Evolutionary conservation across 2,888 invertebrate species (phyloP), one percentile per base, ranked within the genome.

Genomic region (Pasiphila rectangulata): DNA sequence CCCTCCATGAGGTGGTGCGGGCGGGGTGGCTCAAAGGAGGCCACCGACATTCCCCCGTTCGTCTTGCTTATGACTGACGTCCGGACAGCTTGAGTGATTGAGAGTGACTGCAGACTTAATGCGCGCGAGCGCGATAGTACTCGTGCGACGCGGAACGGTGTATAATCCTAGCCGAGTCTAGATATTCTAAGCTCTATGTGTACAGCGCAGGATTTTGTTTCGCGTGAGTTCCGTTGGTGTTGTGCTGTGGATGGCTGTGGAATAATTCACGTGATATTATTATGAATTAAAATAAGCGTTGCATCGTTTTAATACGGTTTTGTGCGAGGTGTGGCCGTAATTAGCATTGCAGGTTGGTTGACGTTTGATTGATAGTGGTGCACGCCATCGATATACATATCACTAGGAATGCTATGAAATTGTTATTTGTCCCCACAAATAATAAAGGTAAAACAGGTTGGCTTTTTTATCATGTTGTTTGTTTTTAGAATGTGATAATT

Each of bases 61-160:
- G 85, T 84, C 85, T 86, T 86, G 84, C 85, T 86, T 87, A 87
- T 88, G 88, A 88, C 75, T 85, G 86, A 87, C 85, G 80, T 81
- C 79, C 69, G 81, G 86, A 86, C 86, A 86, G 84, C 75, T 83
- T 83, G 85, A 87, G 86, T 87, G 86, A 87, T 87, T 85, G 86
- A 86, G 86, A 87, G 82, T 87, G 87, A 87, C 86, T 86, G 78
- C 78, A 78, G 83, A 80, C 85, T 85, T 86, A 86, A 86, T 86
- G 85, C 83, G 83, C 83, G 74, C 75, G 71, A 68, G 79, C 82
- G 80, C 76, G 79, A 77, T 74, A 73, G 69, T 56, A 58, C 51
- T 46, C 55, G 42, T 51, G 34, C 52, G 47, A 7, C 34, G 49
- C 59, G 53, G 55, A 78, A 73, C 55, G 74, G 50, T 59, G 13